Evolutionary conservation across 2,113 vertebrate species (phyloP).

Genomic region (Podilymbus podiceps): DNA sequence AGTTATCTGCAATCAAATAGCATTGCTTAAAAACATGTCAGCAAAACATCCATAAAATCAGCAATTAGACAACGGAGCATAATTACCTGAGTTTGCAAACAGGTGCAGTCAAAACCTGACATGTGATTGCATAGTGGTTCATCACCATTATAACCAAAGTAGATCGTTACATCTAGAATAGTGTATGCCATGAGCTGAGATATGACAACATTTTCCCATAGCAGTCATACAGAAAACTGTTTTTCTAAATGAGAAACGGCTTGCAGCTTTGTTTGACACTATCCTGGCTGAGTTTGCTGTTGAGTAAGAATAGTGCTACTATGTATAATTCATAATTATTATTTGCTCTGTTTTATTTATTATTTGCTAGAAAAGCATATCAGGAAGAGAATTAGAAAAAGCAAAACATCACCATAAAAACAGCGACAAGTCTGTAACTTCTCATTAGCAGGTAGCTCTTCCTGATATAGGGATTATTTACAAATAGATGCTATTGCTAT

Average conservation of each 20-base stretch:
- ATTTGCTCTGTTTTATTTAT: neutral
- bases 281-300: neutral
- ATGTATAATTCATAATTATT: neutral
- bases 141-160: neutral
- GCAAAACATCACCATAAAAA: neutral
- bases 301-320: neutral
- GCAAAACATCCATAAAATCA: constrained; percentile 63
- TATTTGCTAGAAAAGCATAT: neutral
- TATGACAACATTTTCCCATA: neutral
- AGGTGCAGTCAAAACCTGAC: constrained; percentile 40
- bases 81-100: constrained; percentile 71
- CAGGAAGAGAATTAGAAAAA: neutral
- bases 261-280: neutral
- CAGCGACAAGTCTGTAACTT: neutral
- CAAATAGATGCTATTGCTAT: neutral
- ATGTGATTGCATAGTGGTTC: neutral
- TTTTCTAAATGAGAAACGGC: neutral
- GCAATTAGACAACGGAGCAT: constrained; percentile 55
- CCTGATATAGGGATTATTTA: neutral
- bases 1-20: constrained; percentile 53
- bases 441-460: neutral
- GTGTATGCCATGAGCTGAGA: neutral
- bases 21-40: constrained; percentile 50
- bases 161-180: neutral
- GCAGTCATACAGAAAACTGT: neutral